Conservation (phyloP, 2,113 vertebrate species). For the Chrysemys picta region DNA sequence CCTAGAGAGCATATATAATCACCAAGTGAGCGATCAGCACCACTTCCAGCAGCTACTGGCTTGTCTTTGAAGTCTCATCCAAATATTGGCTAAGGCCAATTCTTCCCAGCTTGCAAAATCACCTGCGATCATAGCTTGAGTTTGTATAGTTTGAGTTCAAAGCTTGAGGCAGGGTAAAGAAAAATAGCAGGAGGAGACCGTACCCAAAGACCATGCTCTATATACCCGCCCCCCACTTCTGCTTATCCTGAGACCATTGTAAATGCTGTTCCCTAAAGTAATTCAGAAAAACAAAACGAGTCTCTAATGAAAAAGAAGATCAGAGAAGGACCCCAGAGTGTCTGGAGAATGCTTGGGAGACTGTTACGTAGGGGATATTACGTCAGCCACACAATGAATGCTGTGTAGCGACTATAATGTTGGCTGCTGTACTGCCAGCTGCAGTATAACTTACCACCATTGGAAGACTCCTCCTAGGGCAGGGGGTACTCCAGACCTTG, state of each 20-base stretch:
- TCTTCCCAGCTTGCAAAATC: not conserved
- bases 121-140: not conserved
- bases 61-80: not conserved
- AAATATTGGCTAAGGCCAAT: not conserved
- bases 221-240: not conserved
- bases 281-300: not conserved
- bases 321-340: not conserved
- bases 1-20: not conserved
- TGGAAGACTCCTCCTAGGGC: not conserved
- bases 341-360: not conserved
- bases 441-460: not conserved
- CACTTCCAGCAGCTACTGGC: not conserved
- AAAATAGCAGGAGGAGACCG: not conserved
- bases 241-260: not conserved
- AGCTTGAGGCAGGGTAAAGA: not conserved
- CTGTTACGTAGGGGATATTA: not conserved
- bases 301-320: not conserved
- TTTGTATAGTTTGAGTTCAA: not conserved
- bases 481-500: not conserved
- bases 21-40: not conserved
- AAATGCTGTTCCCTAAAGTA: not conserved
- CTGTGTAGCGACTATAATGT: fast-evolving
- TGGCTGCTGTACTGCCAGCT: not conserved
- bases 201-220: not conserved
- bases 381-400: not conserved